Evolutionary conservation across 2,797 vertebrate species (phyloP), one percentile per base, ranked within the genome.

Genomic region (Sebastes minor): DNA sequence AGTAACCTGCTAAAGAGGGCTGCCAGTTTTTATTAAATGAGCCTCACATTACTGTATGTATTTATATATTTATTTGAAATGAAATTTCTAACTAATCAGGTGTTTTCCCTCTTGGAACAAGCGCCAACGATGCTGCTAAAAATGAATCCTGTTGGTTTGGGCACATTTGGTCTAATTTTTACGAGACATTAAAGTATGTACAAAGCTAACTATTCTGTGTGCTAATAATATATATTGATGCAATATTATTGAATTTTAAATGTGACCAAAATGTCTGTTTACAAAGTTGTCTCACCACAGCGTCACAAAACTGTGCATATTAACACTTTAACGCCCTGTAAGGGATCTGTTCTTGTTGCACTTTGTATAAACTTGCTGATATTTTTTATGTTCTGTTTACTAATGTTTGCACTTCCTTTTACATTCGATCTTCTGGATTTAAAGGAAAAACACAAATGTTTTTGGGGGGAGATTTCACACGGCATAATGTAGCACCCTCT

Each of bases 51-150:
- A 32, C 67, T 73, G 46, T 78, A 71, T 76, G 78, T 83, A 74
- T 84, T 80, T 57, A 65, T 83, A 30, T 62, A 69, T 86, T 79
- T 80, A 75, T 89, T 91, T 91, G 81, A 28, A 79, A 81, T 74
- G 53, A 72, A 18, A 69, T 13, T 76, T 81, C 71, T 53, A 57
- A 91, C 76, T 86, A 77, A 86, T 88, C 84, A 74, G 84, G 86
- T 81, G 75, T 75, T 89, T 86, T 78, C 67, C 76, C 81, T 85
- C 11, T 78, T 74, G 79, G 71, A 78, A 75, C 25, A 53, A 67
- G 63, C 8, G 72, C 90, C 86, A 67, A 35, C 4, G 8, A 87
- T 91, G 93, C 94, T 94, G 91, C 92, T 93, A 88, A 89, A 86
- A 85, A 63, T 16, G 12, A 85, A 75, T 78, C 82, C 52, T 56